These are phyloP conservation scores for Aphidius gifuensis DNA, from an alignment of 1,140 invertebrate genomes.

Conservation along the genomic window DNA sequence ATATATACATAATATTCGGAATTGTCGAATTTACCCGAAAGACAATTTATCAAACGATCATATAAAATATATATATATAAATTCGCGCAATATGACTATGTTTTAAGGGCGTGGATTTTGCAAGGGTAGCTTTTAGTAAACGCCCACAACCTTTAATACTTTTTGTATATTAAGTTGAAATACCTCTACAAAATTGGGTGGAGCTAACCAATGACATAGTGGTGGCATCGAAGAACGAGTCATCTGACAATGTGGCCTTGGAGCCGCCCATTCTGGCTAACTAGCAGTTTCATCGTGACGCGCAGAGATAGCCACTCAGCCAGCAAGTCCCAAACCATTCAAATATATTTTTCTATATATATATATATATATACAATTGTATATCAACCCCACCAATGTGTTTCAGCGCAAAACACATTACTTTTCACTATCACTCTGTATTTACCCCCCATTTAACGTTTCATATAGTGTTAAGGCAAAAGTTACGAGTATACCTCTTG, in stretches of 20 bases:
- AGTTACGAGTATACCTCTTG: background rate
- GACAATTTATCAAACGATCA: too few species aligned
- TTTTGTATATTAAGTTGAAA: slow-evolving; percentile 25
- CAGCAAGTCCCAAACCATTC: slow-evolving; percentile 46
- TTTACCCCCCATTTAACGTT: background rate
- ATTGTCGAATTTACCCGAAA: too few species aligned
- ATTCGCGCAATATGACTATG: too few species aligned
- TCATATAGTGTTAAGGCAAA: background rate
- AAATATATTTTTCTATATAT: slow-evolving; percentile 4
- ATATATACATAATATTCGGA: too few species aligned
- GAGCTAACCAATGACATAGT: slow-evolving; percentile 48
- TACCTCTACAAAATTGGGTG: slow-evolving; percentile 33
- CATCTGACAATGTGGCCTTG: slow-evolving; percentile 47
- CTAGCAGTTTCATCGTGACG: slow-evolving; percentile 35
- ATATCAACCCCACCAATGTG: background rate
- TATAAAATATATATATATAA: too few species aligned
- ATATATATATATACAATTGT: background rate
- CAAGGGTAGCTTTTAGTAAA: background rate
- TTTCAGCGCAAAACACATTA: slow-evolving; percentile 1
- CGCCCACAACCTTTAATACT: slow-evolving; percentile 30
- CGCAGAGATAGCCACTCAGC: slow-evolving; percentile 46
- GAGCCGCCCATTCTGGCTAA: slow-evolving; percentile 47
- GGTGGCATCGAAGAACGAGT: slow-evolving; percentile 34
- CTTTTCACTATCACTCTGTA: slow-evolving; percentile 2
- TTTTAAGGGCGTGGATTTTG: too few species aligned